These are phyloP conservation scores for Desmophyllum pertusum DNA, from an alignment of 92 coral and sea anemone species.

Conservation along the genomic window DNA sequence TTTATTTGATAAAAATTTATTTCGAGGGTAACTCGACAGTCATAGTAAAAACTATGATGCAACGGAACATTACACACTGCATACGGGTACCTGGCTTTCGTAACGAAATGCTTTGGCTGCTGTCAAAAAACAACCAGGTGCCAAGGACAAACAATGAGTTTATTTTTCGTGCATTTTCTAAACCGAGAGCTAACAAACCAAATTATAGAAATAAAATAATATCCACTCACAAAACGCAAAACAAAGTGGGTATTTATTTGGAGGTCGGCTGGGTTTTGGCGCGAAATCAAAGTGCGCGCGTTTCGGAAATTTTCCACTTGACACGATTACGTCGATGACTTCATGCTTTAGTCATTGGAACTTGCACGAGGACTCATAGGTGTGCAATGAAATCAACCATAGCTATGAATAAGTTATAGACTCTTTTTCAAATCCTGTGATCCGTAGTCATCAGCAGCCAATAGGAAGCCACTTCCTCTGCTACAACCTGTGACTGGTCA, in stretches of 20 bases:
- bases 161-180: background rate
- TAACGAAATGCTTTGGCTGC: constrained; percentile 9
- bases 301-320: background rate
- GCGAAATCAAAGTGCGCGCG: background rate
- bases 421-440: constrained; percentile 52
- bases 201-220: background rate
- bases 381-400: constrained; percentile 50
- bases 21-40: background rate
- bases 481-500: constrained; percentile 68
- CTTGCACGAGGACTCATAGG: constrained; percentile 38
- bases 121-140: constrained; percentile 21
- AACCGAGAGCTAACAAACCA: background rate
- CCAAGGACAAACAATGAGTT: constrained; percentile 1
- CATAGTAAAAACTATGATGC: constrained; percentile 6
- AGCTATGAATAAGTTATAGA: constrained; percentile 53
- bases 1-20: background rate
- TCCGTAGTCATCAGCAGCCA: constrained; percentile 64
- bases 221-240: background rate
- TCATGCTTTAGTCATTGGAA: constrained; percentile 33
- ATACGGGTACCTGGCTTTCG: constrained; percentile 41
- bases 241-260: background rate
- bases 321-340: constrained; percentile 31
- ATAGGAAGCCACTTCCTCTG: constrained; percentile 36
- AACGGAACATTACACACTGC: constrained; percentile 18
- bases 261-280: background rate